Base-by-base conservation (phyloP, 2,888 invertebrate species). In the Idaea dimidiata region DNA sequence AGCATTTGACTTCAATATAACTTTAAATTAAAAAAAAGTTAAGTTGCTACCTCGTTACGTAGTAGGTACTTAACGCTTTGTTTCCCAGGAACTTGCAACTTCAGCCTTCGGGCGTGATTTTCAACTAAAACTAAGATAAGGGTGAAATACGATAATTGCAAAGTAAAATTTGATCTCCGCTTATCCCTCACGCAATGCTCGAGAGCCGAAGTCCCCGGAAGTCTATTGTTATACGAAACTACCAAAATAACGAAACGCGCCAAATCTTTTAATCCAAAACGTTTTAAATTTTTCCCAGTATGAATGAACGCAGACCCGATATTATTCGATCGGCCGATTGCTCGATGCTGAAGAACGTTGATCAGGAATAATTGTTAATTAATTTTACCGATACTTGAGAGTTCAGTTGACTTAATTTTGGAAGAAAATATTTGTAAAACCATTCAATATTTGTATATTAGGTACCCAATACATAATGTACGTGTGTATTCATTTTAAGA, bases 191-290 rank as follows among this genome's bases (percentile, higher is more conserved):
- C 84, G 84, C 87, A 85, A 87, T 88, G 79, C 72, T 77, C 78
- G 77, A 75, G 80, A 76, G 77, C 76, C 74, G 74, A 78, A 76
- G 78, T 87, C 84, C 83, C 87, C 88, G 90, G 89, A 90, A 90
- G 83, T 77, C 85, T 66, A 84, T 91, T 91, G 91, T 91, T 87
- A 79, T 73, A 62, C 64, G 67, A 77, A 81, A 75, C 76, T 77
- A 75, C 73, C 71, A 82, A 83, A 85, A 84, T 85, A 85, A 82
- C 72, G 72, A 75, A 78, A 82, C 84, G 83, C 86, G 83, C 85
- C 74, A 88, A 90, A 88, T 87, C 88, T 86, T 81, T 83, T 86
- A 86, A 89, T 87, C 88, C 84, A 83, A 80, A 88, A 83, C 84
- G 84, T 86, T 89, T 88, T 85, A 78, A 85, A 87, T 87, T 89